Conservation (phyloP, 1,140 invertebrate genomes). For the Luehdorfia chinensis region DNA sequence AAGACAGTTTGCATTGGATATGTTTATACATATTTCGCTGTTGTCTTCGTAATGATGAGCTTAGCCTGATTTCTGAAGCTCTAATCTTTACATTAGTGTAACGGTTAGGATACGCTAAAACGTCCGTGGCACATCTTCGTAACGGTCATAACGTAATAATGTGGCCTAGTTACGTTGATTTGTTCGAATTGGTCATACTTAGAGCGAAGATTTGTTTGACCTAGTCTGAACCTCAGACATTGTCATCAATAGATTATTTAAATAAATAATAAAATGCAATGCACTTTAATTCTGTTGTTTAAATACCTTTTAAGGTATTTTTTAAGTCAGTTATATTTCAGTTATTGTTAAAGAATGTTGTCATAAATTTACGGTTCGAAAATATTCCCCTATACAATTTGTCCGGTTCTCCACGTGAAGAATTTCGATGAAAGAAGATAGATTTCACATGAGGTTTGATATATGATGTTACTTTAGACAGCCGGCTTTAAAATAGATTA, state of each 20-base stretch:
- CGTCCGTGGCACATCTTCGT: slow-evolving; percentile 29
- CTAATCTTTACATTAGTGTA: slow-evolving; percentile 29
- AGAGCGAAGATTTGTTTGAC: slow-evolving; percentile 54
- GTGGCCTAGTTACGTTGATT: slow-evolving; percentile 64
- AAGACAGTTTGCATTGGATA: too few relatives aligned
- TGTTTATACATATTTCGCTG: too few relatives aligned
- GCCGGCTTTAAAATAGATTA: not conserved
- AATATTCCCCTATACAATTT: slow-evolving; percentile 10
- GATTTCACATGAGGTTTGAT: slow-evolving; percentile 5
- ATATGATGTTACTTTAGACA: slow-evolving; percentile 4
- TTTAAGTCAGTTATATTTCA: slow-evolving; percentile 2
- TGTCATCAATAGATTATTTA: too few relatives aligned
- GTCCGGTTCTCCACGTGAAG: slow-evolving; percentile 1
- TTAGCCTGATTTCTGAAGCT: slow-evolving; percentile 23
- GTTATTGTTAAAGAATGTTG: slow-evolving; percentile 9
- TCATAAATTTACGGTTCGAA: not conserved
- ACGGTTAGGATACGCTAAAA: slow-evolving; percentile 33
- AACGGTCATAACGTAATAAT: slow-evolving; percentile 49
- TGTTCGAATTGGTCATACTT: slow-evolving; percentile 63
- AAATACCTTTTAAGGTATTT: too few relatives aligned
- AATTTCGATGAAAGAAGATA: slow-evolving; percentile 12
- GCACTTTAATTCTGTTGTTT: too few relatives aligned
- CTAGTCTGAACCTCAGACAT: slow-evolving; percentile 45
- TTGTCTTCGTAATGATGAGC: slow-evolving; percentile 20
- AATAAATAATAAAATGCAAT: too few relatives aligned